These are phyloP conservation scores for Clamator glandarius DNA, from an alignment of 2,797 vertebrate species.

Conservation along the genomic window DNA sequence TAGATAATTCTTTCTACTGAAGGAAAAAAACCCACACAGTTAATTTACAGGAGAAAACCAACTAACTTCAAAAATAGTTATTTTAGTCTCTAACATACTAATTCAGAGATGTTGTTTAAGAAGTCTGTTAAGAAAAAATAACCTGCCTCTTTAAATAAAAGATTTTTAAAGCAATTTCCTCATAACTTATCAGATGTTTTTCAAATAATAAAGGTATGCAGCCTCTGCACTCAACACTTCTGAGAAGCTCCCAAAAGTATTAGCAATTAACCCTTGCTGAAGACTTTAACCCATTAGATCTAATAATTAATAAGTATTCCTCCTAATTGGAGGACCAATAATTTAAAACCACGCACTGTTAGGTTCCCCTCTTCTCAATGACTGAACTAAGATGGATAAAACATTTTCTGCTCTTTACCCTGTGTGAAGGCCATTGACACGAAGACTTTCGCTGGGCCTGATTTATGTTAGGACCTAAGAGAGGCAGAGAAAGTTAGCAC, in stretches of 20 bases:
- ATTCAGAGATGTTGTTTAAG: neutral
- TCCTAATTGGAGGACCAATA: neutral
- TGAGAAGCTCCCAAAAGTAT: neutral
- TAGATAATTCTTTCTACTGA: neutral
- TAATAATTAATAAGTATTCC: neutral
- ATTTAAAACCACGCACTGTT: neutral
- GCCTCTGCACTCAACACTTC: neutral
- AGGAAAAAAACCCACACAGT: neutral
- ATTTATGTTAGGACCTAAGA: neutral
- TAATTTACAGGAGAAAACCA: neutral
- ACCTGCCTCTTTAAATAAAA: conserved; percentile 11
- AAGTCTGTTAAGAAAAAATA: conserved; percentile 2
- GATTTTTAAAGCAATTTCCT: conserved; percentile 5
- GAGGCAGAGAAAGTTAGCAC: neutral
- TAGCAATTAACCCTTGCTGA: conserved; percentile 12
- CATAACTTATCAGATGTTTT: neutral
- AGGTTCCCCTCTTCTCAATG: neutral
- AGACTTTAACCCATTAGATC: neutral
- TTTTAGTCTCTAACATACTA: neutral
- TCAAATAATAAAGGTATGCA: conserved; percentile 45
- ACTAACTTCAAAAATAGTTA: neutral
- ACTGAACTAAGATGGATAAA: neutral
- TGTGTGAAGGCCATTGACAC: neutral
- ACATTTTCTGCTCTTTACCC: neutral
- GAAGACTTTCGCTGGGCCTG: neutral